Percentiles rank a stretch among this genome's conserved stretches.
Conservation (phyloP, 2,797 vertebrate genomes). For the Anisognathus igniventris region DNA sequence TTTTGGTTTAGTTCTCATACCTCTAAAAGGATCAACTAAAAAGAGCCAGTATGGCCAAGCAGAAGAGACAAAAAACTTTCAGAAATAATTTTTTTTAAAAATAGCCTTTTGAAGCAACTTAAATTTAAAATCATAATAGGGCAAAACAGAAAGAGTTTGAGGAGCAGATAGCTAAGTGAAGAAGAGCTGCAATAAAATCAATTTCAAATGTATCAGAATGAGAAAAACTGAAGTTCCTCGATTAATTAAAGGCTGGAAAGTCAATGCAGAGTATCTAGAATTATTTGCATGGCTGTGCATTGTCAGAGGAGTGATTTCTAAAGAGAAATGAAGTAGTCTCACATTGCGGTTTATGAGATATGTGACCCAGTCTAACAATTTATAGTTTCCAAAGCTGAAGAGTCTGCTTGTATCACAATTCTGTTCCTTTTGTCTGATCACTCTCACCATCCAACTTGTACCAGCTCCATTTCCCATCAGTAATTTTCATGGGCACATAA, state of each 20-base stretch:
- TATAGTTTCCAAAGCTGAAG: background rate
- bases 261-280: background rate
- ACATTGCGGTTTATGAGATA: background rate
- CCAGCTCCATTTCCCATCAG: background rate
- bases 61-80: background rate
- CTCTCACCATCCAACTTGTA: background rate
- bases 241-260: background rate
- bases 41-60: background rate
- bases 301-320: background rate
- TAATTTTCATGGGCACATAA: background rate
- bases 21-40: background rate
- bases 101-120: background rate
- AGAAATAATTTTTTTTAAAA: background rate
- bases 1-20: background rate
- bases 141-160: background rate
- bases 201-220: background rate
- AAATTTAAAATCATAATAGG: background rate
- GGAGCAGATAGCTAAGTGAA: background rate
- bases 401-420: background rate
- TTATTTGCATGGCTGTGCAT: background rate
- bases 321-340: background rate
- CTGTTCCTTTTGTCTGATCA: background rate
- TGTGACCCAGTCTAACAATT: background rate
- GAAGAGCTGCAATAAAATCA: background rate
- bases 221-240: background rate